Conservation (phyloP, 30 jellyfish, hydroid and myxozoan species). For the Nemopilema nomurai region DNA sequence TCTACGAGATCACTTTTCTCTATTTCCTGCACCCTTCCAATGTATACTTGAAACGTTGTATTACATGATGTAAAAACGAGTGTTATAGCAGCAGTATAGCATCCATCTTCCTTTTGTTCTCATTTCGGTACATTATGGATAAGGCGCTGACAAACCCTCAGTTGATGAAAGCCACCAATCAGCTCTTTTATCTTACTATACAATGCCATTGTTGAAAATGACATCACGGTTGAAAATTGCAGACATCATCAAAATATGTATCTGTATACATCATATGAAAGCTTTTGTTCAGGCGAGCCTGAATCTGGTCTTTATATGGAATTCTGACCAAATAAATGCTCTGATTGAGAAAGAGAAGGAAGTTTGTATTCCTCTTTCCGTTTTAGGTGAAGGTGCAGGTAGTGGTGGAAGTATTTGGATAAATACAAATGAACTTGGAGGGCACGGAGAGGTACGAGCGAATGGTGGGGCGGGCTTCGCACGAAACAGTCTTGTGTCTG, state of each 20-base stretch:
- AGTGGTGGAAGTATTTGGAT: constrained; percentile 74
- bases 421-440: constrained; percentile 52
- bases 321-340: no score
- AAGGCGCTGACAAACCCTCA: no score
- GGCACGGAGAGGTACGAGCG: constrained; percentile 58
- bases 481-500: constrained; percentile 13
- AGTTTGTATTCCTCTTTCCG: no score
- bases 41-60: constrained; percentile 34
- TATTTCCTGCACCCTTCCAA: constrained; percentile 47
- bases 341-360: no score
- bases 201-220: neutral
- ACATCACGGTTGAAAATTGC: neutral
- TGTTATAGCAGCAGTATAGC: constrained; percentile 48
- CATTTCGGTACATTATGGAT: constrained; percentile 18
- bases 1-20: constrained; percentile 34
- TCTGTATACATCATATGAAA: no score
- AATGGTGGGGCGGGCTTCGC: constrained; percentile 57
- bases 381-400: constrained; percentile 70
- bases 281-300: no score
- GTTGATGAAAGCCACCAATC: no score
- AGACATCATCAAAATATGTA: no score
- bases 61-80: constrained; percentile 45
- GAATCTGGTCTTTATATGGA: no score
- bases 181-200: neutral
- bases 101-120: constrained; percentile 49